Percentiles rank a stretch among this genome's conserved stretches.
Evolutionary conservation across 1,140 invertebrate species (phyloP).

Genomic region (Pseudomyrmex concolor): DNA sequence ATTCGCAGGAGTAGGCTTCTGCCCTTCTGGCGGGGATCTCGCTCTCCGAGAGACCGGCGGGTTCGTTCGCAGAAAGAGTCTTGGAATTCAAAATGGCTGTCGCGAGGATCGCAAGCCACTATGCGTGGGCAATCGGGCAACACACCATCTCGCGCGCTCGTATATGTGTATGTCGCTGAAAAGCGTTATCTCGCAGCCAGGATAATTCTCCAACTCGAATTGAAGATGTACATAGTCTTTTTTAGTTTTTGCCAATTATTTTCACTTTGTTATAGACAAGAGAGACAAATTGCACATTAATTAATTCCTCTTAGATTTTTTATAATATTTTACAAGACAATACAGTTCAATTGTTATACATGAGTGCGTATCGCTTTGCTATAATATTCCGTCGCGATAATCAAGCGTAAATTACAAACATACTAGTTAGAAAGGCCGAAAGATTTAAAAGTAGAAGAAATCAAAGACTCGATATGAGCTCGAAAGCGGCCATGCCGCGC

Average conservation of each 20-base stretch:
- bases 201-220: constrained; percentile 32
- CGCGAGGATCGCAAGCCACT: constrained; percentile 65
- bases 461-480: constrained; percentile 15
- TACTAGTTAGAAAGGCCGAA: constrained; percentile 36
- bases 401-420: constrained; percentile 14
- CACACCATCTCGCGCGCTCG: constrained; percentile 60
- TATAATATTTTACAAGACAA: neutral
- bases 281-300: neutral
- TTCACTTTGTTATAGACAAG: neutral
- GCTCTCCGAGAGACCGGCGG: neutral
- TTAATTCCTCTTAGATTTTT: neutral
- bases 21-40: constrained; percentile 4
- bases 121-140: constrained; percentile 69
- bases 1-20: constrained; percentile 32
- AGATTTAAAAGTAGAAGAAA: constrained; percentile 42
- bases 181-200: constrained; percentile 34
- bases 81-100: constrained; percentile 85
- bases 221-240: neutral
- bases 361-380: neutral
- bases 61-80: constrained; percentile 67
- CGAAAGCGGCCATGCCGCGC: constrained; percentile 51
- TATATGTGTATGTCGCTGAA: constrained; percentile 45
- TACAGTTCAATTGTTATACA: neutral
- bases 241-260: neutral
- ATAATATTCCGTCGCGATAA: neutral